Conservation (phyloP, 2,888 invertebrate genomes). For the Brachycybe producta region DNA sequence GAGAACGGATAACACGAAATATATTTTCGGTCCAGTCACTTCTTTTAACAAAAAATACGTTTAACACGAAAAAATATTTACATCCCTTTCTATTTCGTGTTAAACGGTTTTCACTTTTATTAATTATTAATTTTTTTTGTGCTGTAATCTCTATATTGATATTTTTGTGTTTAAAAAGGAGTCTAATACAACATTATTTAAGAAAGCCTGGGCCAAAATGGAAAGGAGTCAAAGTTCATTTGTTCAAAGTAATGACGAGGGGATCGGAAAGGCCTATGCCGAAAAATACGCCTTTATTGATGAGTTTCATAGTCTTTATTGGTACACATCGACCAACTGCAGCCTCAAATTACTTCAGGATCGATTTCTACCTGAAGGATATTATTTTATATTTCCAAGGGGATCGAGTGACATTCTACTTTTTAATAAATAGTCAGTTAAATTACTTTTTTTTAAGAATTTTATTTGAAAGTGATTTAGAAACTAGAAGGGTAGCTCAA, state of each 20-base stretch:
- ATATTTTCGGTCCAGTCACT: too few relatives aligned
- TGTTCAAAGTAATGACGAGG: conserved; percentile 2
- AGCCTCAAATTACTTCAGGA: conserved; percentile 13
- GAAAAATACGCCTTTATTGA: conserved; percentile 15
- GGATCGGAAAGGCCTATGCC: background rate
- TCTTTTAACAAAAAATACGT: too few relatives aligned
- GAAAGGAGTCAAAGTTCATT: background rate
- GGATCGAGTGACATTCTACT: conserved; percentile 7
- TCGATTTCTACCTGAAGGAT: conserved; percentile 1
- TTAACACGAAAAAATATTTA: too few relatives aligned
- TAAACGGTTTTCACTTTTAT: too few relatives aligned
- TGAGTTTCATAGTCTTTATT: background rate
- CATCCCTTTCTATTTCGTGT: too few relatives aligned
- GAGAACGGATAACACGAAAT: too few relatives aligned
- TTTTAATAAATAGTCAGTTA: conserved; percentile 11
- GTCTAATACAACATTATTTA: background rate
- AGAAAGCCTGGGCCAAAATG: conserved; percentile 7
- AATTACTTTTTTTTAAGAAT: background rate
- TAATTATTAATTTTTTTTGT: background rate
- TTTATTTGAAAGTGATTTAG: background rate
- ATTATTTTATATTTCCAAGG: conserved; percentile 1
- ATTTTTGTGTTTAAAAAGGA: too few relatives aligned
- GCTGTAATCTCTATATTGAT: too few relatives aligned
- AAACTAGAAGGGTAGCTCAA: too few relatives aligned
- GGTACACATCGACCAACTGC: conserved; percentile 8